Percentiles rank a stretch among this genome's conserved stretches.
phyloP scores from a whole-genome alignment of 2,888 invertebrate species.

The Aphidius colemani region DNA sequence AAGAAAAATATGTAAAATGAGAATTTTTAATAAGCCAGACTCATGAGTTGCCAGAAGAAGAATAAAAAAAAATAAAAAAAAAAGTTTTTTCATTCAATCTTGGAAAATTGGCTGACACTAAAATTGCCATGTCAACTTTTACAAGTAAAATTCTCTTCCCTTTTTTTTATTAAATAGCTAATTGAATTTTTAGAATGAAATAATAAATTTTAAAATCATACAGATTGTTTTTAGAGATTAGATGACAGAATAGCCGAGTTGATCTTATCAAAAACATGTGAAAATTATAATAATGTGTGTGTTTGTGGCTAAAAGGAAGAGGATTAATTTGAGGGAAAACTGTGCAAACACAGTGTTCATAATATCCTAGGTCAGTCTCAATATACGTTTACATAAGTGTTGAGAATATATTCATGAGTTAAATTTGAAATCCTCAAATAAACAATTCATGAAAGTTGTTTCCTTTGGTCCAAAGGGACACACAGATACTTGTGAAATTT shows the following conservation, averaged over 20 bases:
- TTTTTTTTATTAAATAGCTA: background rate
- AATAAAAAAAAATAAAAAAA: no score
- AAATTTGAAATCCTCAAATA: background rate
- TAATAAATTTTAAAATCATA: no score
- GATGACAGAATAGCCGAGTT: background rate
- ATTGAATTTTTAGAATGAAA: background rate
- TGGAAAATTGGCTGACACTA: no score
- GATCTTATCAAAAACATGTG: background rate
- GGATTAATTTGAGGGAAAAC: background rate
- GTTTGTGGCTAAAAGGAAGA: slow-evolving; percentile 1
- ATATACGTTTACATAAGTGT: background rate
- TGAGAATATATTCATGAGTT: background rate
- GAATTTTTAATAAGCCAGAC: background rate
- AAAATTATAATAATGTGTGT: no score
- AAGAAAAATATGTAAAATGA: no score
- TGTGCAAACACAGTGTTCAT: slow-evolving; percentile 3
- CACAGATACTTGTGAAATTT: no score
- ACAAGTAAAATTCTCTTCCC: no score
- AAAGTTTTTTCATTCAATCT: no score
- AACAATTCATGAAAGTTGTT: background rate
- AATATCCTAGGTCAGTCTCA: slow-evolving; percentile 13
- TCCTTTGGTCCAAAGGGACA: slow-evolving; percentile 1
- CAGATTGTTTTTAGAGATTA: no score
- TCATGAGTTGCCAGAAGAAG: no score
- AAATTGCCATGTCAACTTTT: no score